Base-by-base conservation (phyloP, 53 echinoderm and acorn worm genomes). In the Paracentrotus lividus region DNA sequence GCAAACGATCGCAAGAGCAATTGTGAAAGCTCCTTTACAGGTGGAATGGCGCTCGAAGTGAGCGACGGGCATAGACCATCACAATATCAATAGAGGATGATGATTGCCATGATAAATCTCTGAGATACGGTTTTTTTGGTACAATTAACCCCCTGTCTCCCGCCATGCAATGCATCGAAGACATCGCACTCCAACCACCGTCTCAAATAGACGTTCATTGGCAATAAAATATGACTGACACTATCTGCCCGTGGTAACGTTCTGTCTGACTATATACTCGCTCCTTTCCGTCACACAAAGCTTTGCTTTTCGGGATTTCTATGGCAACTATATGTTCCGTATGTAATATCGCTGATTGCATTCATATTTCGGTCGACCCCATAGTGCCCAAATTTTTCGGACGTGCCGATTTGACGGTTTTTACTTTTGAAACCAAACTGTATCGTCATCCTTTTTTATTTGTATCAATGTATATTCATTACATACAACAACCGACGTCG, bases 271-370 rank as follows among this genome's bases (percentile, higher is more conserved):
- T 78, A 26, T 45, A 42, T 76, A n/a, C n/a, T 4, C 45, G 43
- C n/a, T 44, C n/a, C 78, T 23, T 78, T 78, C 81, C 45, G 24
- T n/a, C 81, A 78, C 81, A 9, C 5, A 45, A 8, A 24, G 45
- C 23, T 75, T 34, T 78, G 45, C 44, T 44, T 78, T 36, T 26
- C 47, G 18, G 4, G 8, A n/a, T 44, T 78, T n/a, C 26, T 78
- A 44, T 47, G 81, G 81, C 36, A 78, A 78, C 81, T 43, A 4
- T 75, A 42, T 75, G 40, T 75, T 75, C 40, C 75, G 36, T 75
- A 38, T 75, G 40, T 75, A 40, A 75, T 75, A 75, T 75, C 75
- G 75, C 36, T 78, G 45, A 44, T 78, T 78, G 81, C 81, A n/a
- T 78, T 78, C 81, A 45, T 43, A n/a, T 45, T n/a, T 78, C n/a